Evolutionary conservation across 2,113 vertebrate genomes (phyloP), one percentile per base, ranked within the genome.

Genomic region (Rhinichthys klamathensis): DNA sequence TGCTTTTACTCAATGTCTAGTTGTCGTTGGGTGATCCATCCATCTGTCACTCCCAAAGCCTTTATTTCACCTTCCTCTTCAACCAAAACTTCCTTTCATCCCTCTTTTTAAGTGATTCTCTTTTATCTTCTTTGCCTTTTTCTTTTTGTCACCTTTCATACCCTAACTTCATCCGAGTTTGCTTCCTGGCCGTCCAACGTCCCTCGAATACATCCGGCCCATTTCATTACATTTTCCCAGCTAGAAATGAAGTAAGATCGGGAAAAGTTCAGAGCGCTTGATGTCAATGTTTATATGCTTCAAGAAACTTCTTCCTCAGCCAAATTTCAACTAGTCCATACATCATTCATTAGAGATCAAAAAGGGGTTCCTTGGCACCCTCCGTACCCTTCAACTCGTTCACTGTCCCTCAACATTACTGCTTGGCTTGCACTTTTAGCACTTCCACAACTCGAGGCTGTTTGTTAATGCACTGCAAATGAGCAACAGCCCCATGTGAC

Each of bases 261-360:
- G 38, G 11, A 30, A 46, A 81, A 32, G 79, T 67, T 49, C 25
- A 21, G 41, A 51, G 58, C 41, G 5, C 27, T 81, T 12, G 79
- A 67, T 65, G 38, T 81, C 61, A 46, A 30, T 67, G 60, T 81
- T 81, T 67, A 81, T 81, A 32, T 67, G 60, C 16, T 21, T 63
- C n/a, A 49, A 51, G 79, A 81, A 51, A 81, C 38, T 67, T 67
- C 61, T 49, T 81, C 38, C 79, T 81, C n/a, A 65, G 25, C 58
- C 79, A 81, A 44, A 80, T 80, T 81, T 18, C 41, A 81, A 63
- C 60, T 3, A 25, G 35, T 46, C 79, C 41, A 81, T 81, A 67
- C 60, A 81, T 81, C 79, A 81, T 81, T 65, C 60, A 81, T 81
- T 67, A 81, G 44, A 81, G 60, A 49, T 81, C 79, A 81, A 81